Evolutionary conservation across 2,888 invertebrate genomes (phyloP), one percentile per base, ranked within the genome.

Genomic region (Drosophila quasianomalipes): DNA sequence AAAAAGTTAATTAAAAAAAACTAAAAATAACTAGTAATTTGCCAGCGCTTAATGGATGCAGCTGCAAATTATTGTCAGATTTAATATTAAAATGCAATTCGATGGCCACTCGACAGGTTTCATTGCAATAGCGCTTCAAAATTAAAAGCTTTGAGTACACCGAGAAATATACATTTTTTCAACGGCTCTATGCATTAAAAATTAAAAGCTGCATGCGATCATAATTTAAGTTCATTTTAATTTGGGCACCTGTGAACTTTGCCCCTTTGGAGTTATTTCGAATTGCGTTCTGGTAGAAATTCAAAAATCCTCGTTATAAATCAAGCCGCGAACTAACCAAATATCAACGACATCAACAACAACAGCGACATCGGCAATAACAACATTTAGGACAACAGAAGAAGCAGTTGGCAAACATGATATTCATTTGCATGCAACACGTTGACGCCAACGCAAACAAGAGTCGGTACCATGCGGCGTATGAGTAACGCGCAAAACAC

Each of bases 401-500:
- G 26, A 16, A 28, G 30, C 22, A 61, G 44, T 30, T n/a, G 28
- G 33, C 67, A 26, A 71, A 67, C 77, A 81, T 70, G 76, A 73
- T 76, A 85, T 87, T 91, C 90, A 87, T 87, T 91, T 87, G 87
- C 91, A 91, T 87, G 79, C 87, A 87, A 87, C 87, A 87, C 91
- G 91, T 87, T 89, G 87, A 81, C 69, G 76, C 35, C 55, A 69
- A 70, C 62, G 68, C 79, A 82, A 74, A 79, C 82, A 70, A 54
- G 68, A 41, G 30, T 12, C 39, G 49, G 35, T 28, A 54, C 52
- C 53, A 58, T 35, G 74, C 55, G 76, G 85, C 87, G 74, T 74
- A 90, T 90, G 87, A 76, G 84, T 69, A 74, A 86, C 85, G 67
- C 74, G 82, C 49, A 52, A 73, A 70, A 74, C 79, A 73, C 70